These are phyloP conservation scores for Phylloscopus trochilus DNA, from an alignment of 2,113 vertebrate species.

Conservation along the genomic window DNA sequence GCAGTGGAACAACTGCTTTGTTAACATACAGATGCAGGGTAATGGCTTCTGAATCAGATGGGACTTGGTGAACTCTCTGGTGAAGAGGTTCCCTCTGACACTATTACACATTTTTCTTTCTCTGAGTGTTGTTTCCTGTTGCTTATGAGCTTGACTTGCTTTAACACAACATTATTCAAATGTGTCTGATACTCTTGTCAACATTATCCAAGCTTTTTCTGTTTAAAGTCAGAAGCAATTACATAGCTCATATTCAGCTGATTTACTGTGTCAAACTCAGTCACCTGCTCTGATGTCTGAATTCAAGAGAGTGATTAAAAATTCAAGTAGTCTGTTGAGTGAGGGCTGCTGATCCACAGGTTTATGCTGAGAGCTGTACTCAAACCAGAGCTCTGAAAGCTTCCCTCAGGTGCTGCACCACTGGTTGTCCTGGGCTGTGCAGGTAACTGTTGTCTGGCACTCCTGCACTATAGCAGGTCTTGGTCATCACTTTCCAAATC, in stretches of 20 bases:
- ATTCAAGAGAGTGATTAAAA: conserved; percentile 4
- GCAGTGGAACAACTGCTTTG: conserved; percentile 47
- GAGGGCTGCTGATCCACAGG: neutral
- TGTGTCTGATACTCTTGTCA: neutral
- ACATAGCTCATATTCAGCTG: neutral
- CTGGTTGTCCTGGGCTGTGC: neutral
- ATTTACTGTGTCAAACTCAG: conserved; percentile 31
- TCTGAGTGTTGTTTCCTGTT: neutral
- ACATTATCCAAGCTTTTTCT: neutral
- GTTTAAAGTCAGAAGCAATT: conserved; percentile 21
- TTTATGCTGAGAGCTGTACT: neutral
- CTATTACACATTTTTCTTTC: neutral
- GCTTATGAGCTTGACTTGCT: conserved; percentile 5
- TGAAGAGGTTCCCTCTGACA: neutral
- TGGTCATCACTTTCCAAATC: neutral
- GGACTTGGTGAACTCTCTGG: neutral
- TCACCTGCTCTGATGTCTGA: neutral
- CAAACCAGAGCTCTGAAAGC: neutral
- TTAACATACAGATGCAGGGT: conserved; percentile 47
- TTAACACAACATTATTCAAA: neutral
- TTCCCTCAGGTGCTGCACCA: neutral
- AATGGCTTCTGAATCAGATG: conserved; percentile 29
- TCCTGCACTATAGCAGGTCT: neutral
- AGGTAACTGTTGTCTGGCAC: neutral
- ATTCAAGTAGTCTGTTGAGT: neutral